These are phyloP conservation scores for Cherax quadricarinatus DNA, from an alignment of 1,140 invertebrate genomes.

Conservation along the genomic window DNA sequence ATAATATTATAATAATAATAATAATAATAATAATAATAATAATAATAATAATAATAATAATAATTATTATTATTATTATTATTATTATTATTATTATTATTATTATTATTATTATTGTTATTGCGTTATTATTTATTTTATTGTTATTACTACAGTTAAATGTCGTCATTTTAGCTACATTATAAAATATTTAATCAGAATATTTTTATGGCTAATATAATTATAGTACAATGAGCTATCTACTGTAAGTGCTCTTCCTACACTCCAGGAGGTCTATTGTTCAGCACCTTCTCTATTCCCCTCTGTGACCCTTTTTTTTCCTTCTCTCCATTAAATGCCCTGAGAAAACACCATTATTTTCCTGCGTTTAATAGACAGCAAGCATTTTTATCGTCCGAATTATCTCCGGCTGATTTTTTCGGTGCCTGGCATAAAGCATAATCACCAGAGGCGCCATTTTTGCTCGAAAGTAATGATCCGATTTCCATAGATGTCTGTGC, in stretches of 20 bases:
- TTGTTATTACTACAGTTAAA: not conserved
- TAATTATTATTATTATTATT: no score
- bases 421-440: constrained; percentile 21
- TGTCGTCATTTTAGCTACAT: no score
- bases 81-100: not conserved
- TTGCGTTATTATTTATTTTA: not conserved
- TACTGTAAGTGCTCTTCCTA: no score
- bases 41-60: no score
- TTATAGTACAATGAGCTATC: no score
- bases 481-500: constrained; percentile 30
- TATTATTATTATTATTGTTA: not conserved
- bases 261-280: not conserved
- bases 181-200: no score
- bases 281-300: not conserved
- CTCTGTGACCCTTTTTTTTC: not conserved
- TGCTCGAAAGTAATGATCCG: constrained; percentile 36
- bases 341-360: constrained; percentile 40
- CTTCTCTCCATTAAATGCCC: constrained; percentile 8
- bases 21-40: no score
- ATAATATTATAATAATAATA: no score
- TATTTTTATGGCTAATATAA: no score
- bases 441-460: constrained; percentile 34
- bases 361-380: constrained; percentile 40
- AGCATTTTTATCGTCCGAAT: constrained; percentile 35
- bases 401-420: constrained; percentile 25